Percentiles rank a stretch among this genome's conserved stretches.
These are phyloP conservation scores for Theretra japonica DNA, from an alignment of 2,888 invertebrate species.

Conservation along the genomic window DNA sequence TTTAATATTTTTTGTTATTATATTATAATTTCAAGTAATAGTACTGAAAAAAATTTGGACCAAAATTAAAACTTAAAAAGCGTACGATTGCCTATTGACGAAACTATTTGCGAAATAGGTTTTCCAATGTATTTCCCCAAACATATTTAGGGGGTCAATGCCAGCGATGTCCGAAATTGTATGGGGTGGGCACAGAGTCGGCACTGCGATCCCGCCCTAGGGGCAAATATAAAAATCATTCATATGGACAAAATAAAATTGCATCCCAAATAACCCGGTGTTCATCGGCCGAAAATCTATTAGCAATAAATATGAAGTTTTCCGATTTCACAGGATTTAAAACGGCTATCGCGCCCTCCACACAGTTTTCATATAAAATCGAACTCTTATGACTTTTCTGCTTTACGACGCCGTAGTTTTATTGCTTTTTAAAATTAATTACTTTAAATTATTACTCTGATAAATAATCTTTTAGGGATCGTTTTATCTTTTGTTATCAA, in stretches of 20 bases:
- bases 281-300: slow-evolving; percentile 83
- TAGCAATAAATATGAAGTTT: slow-evolving; percentile 85
- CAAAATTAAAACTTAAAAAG: too few relatives aligned
- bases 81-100: neutral
- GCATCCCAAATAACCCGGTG: slow-evolving; percentile 82
- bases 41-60: too few relatives aligned
- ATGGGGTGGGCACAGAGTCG: slow-evolving; percentile 62
- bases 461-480: neutral
- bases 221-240: slow-evolving; percentile 83
- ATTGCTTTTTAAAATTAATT: slow-evolving; percentile 62
- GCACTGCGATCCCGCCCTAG: slow-evolving; percentile 58
- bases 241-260: slow-evolving; percentile 84
- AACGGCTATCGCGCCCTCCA: slow-evolving; percentile 61
- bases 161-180: slow-evolving; percentile 72
- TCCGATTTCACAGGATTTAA: slow-evolving; percentile 83
- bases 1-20: too few relatives aligned
- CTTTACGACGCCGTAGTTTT: slow-evolving; percentile 74
- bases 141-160: slow-evolving; percentile 56
- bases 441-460: slow-evolving; percentile 32
- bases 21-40: too few relatives aligned
- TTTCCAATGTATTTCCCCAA: slow-evolving; percentile 56
- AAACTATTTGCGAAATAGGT: slow-evolving; percentile 46
- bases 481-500: neutral
- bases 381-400: slow-evolving; percentile 73
- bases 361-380: slow-evolving; percentile 63